Evolutionary conservation across 2,797 vertebrate genomes (phyloP).

Genomic region (Pelochelys cantorii): DNA sequence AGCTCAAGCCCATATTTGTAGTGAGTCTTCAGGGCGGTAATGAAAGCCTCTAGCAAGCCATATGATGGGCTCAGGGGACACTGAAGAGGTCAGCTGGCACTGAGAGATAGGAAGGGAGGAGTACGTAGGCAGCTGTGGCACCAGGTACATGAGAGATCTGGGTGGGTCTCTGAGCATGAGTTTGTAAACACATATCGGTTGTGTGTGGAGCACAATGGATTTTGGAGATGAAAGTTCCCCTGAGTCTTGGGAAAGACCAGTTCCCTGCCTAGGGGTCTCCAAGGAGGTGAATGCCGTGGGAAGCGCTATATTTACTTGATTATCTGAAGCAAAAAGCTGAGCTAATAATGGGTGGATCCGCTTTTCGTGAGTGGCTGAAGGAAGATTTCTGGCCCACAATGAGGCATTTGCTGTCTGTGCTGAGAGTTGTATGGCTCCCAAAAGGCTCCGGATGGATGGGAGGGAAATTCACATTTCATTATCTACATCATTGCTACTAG

Average conservation of each 20-base stretch:
- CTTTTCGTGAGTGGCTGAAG: neutral
- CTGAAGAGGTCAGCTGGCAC: neutral
- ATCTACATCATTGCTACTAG: neutral
- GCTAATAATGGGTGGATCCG: conserved; percentile 24
- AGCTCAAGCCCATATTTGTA: neutral
- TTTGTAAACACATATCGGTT: neutral
- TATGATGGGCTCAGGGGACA: neutral
- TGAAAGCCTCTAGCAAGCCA: neutral
- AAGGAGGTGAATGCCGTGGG: conserved; percentile 24
- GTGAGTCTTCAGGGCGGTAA: neutral
- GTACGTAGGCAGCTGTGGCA: neutral
- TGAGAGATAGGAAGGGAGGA: neutral
- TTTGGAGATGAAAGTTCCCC: conserved; percentile 17
- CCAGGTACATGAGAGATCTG: neutral
- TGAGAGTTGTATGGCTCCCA: neutral
- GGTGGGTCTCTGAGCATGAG: neutral
- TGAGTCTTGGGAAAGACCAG: conserved; percentile 20
- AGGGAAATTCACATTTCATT: neutral
- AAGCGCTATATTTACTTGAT: conserved; percentile 42
- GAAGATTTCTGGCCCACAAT: neutral
- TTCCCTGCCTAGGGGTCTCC: neutral
- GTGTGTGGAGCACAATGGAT: accelerated
- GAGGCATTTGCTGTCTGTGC: conserved; percentile 22
- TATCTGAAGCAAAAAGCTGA: conserved; percentile 35
- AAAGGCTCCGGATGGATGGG: conserved; percentile 53